Evolutionary conservation across 2,113 vertebrate species (phyloP), one percentile per base, ranked within the genome.

Genomic region (Gobiocypris rarus): DNA sequence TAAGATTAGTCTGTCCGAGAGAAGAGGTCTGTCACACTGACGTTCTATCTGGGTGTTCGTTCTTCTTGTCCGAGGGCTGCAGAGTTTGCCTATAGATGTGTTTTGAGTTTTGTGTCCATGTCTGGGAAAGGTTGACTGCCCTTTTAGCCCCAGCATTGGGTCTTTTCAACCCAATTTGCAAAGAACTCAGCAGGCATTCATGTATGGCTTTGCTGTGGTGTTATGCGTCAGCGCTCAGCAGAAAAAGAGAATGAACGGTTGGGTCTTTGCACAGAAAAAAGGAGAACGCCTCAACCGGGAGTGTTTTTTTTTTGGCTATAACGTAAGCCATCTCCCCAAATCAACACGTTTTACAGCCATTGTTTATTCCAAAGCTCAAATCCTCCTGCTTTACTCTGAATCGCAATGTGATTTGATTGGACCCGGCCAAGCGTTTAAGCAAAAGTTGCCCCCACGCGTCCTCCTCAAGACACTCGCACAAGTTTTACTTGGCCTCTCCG

Each of bases 381-480:
- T 83, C 58, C 81, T 58, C 48, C 84, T 80, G 1, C 71, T 45
- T 80, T 45, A 56, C 86, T 79, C 79, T 75, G 79, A 84, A 86
- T 91, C 89, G 91, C 91, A 87, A 88, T 92, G 88, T 84, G 90
- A 91, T 93, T 94, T 94, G 92, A 89, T 93, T 93, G 91, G 91
- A 89, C 89, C 88, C 92, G 92, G 89, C 89, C 92, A 93, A 91
- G 92, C 93, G 91, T 93, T 89, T 89, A 89, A 92, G 87, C 93
- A 91, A 94, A 93, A 91, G 92, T 79, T 88, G 89, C 28, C 45
- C 43, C 84, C 34, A 78, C 83, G 13, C 84, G 10, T 69, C 52
- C 83, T 75, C 71, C 85, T 31, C 56, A 81, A 78, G 75, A 56
- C 15, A 28, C 71, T 76, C 38, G 58, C 14, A 1, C 22, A 38